Base-by-base conservation (phyloP, 2,797 vertebrate species). In the Salarias fasciatus region DNA sequence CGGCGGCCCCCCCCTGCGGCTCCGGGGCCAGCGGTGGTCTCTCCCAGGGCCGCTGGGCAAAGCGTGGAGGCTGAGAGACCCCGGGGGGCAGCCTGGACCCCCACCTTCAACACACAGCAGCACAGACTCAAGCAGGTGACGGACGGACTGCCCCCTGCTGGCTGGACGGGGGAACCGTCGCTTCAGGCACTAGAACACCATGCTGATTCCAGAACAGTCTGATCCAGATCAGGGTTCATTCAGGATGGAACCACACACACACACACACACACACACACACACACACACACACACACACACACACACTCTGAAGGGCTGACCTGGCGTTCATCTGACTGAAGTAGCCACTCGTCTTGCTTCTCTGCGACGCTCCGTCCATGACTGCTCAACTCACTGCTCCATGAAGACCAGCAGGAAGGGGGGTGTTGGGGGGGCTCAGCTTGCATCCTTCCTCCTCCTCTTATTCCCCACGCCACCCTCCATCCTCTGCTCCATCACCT, bases 271-370 rank as follows among this genome's bases (percentile, higher is more conserved):
- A n/a, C n/a, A n/a, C n/a, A n/a, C n/a, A n/a, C n/a, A n/a, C n/a
- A n/a, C n/a, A n/a, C n/a, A n/a, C n/a, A n/a, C n/a, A n/a, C n/a
- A n/a, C n/a, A n/a, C n/a, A n/a, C n/a, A n/a, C n/a, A n/a, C n/a
- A n/a, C n/a, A n/a, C n/a, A n/a, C n/a, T n/a, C n/a, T n/a, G n/a
- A n/a, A n/a, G n/a, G n/a, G n/a, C 80, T 83, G 62, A 93, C 93
- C 92, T 94, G 80, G 73, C 89, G 81, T 93, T 93, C 53, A 92
- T 91, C 13, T 91, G 93, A 74, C 91, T 91, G 75, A 94, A 93
- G 87, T 94, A 93, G 79, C 91, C 79, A 36, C 90, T 89, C 68
- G 70, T 77, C 53, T 88, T 92, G 49, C 91, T 87, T 70, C 75
- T 82, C 56, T 78, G 82, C n/a, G 77, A 56, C 63, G 84, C 85